Base-by-base conservation (phyloP, 2,888 invertebrate species). In the Caenorhabditis drosophilae region DNA sequence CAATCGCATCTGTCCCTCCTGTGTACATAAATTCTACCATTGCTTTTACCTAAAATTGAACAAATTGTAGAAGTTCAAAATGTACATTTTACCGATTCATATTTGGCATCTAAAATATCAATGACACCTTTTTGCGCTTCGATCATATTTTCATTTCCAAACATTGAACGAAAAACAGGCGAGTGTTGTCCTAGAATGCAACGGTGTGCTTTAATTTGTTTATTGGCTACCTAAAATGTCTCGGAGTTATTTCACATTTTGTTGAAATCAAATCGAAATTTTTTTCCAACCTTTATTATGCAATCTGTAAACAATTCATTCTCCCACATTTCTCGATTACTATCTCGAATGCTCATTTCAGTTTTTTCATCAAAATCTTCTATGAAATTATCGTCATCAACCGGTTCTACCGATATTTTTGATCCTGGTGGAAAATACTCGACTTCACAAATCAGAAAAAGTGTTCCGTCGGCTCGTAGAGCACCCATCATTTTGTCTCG, bases 1-100 rank as follows among this genome's bases (percentile, higher is more conserved):
- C 73, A n/a, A 70, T 36, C 11, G 55, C 46, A 4, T 62, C 77
- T 2, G 73, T 68, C 7, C 46, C 50, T 27, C 79, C 80, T 1
- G 77, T 77, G 64, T 81, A 81, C 67, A 81, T 78, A 55, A 70
- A 81, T 49, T 81, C 76, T 9, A 81, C 66, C 80, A 81, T 78
- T 1, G 76, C 78, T 1, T 69, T 57, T 9, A 78, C 75, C 74
- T 77, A 34, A 55, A 42, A 49, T 1, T 2, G 25, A 6, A 57
- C 6, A 15, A 34, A 47, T 20, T 26, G 34, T 38, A 46, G 3
- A 55, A 20, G 18, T 15, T 25, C 2, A 68, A 40, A 7, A n/a
- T 2, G 16, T 41, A 41, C 11, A 35, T 46, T 56, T 42, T 11
- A 79, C 79, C 15, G 79, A 70, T 44, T 76, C 79, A 7, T 69